Evolutionary conservation across 1,140 invertebrate species (phyloP).

Genomic region (Caerostris extrusa): DNA sequence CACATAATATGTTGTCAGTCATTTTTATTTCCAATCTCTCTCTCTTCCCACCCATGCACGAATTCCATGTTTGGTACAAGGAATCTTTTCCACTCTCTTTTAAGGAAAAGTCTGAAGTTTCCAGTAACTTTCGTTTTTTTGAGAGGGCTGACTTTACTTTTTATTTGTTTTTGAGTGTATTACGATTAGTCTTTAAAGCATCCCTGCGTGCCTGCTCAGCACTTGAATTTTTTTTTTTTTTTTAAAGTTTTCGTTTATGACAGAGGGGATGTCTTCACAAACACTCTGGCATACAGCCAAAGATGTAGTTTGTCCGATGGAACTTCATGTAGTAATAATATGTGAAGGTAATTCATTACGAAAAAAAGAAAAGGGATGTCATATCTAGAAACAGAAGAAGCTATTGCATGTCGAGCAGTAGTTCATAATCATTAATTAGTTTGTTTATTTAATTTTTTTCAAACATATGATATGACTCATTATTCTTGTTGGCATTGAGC

Average conservation of each 20-base stretch:
- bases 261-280: background rate
- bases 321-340: too few species aligned
- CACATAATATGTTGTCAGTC: conserved; percentile 57
- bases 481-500: too few species aligned
- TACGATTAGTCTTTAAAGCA: conserved; percentile 10
- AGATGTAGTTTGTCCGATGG: too few species aligned
- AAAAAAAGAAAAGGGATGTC: too few species aligned
- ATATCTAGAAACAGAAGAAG: too few species aligned
- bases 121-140: conserved; percentile 18
- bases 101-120: background rate
- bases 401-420: too few species aligned
- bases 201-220: background rate
- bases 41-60: background rate
- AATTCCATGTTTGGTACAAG: background rate
- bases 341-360: too few species aligned
- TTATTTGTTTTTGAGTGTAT: background rate
- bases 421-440: too few species aligned
- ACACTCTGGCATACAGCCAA: background rate
- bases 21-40: background rate
- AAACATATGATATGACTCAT: too few species aligned
- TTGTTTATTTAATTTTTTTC: too few species aligned
- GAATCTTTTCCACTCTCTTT: background rate
- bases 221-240: background rate
- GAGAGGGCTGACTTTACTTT: background rate
- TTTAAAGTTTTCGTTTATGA: background rate